Base-by-base conservation (phyloP, 2,113 vertebrate genomes). In the Oryzias woworae region DNA sequence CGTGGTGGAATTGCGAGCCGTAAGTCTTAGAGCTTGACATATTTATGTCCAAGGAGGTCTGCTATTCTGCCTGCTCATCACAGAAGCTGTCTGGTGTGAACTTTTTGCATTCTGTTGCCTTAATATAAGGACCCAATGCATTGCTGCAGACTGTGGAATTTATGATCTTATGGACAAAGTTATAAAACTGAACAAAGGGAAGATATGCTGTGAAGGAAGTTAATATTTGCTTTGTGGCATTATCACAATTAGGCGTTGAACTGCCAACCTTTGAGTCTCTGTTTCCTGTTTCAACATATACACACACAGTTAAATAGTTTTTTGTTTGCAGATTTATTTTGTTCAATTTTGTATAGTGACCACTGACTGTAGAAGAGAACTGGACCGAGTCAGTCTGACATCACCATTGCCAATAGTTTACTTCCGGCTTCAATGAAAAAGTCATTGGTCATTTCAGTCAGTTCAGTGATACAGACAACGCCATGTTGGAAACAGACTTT, bases 61-160 rank as follows among this genome's bases (percentile, higher is more conserved):
- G 60, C 47, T 78, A 75, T 85, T 87, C 80, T 87, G 87, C 86
- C 81, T 62, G 77, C 75, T 90, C 86, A 84, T 87, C 85, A 87
- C 57, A 69, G 79, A 60, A 24, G 48, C 57, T 69, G 77, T 68
- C 66, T 49, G 62, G 18, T 50, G 50, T 60, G 61, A 53, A 20
- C 48, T 52, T 41, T 50, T 66, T 28, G 58, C 22, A 17, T 44
- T 56, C 48, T 62, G 65, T 53, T 56, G 51, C 22, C 28, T 67
- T 24, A 48, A 5, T 58, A 20, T 36, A 18, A 41, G 4, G 4
- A 62, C 48, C 41, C 4, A 14, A 13, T 28, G 24, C 47, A 50
- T 52, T 20, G 45, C 31, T 7, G 10, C 1, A 47, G 36, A 2
- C 24, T 24, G 1, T 52, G 2, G 3, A 50, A 12, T 53, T 4